Evolutionary conservation across 2,888 invertebrate genomes (phyloP).

Genomic region (Agrotis segetum): DNA sequence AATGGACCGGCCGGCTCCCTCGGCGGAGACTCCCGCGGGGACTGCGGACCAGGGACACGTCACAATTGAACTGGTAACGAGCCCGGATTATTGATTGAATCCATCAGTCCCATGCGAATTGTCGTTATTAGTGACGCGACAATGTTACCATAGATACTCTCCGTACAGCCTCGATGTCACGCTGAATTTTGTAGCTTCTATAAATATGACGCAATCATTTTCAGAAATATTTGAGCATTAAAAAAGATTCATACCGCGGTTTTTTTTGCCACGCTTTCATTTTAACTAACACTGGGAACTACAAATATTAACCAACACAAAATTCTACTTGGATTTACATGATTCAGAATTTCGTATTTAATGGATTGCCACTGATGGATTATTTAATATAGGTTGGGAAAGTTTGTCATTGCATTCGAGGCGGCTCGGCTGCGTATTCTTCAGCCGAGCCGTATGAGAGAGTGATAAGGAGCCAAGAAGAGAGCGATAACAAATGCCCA

Average conservation of each 20-base stretch:
- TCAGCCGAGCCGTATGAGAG: no score
- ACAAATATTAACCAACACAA: neutral
- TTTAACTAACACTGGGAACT: neutral
- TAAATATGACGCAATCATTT: neutral
- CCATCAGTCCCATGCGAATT: slow-evolving; percentile 72
- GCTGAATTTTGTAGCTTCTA: slow-evolving; percentile 3
- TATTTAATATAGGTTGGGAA: no score
- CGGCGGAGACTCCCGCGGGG: slow-evolving; percentile 58
- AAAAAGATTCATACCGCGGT: neutral
- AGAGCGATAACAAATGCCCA: no score
- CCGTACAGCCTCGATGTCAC: neutral
- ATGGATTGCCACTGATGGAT: neutral
- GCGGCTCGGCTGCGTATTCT: no score
- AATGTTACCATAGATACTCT: slow-evolving; percentile 34
- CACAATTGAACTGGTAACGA: slow-evolving; percentile 80
- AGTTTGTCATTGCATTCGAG: no score
- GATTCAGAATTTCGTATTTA: slow-evolving; percentile 7
- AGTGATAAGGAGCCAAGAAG: no score
- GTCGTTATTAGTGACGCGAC: slow-evolving; percentile 68
- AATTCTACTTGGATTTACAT: neutral
- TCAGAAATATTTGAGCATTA: neutral
- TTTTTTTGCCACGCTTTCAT: neutral
- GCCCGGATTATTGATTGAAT: slow-evolving; percentile 80
- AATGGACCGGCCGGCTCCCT: slow-evolving; percentile 50
- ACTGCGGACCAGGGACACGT: slow-evolving; percentile 69